Evolutionary conservation across 2,113 vertebrate species (phyloP).

Genomic region (Pluvianellus socialis): DNA sequence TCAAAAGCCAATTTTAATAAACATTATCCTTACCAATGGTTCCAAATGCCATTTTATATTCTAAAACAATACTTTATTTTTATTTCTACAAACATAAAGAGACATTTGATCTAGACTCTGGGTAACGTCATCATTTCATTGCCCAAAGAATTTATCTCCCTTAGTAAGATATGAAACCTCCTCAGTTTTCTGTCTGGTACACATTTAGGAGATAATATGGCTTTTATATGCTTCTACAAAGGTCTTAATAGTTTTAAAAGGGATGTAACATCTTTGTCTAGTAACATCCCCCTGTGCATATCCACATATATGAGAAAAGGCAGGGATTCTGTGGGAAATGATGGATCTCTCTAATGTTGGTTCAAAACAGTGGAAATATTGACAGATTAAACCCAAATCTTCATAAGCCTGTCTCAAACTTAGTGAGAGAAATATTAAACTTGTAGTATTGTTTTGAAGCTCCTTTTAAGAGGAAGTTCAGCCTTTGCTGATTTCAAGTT

Average conservation of each 20-base stretch:
- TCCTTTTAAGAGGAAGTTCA: not conserved
- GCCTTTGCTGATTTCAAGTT: not conserved
- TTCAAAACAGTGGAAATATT: not conserved
- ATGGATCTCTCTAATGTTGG: not conserved
- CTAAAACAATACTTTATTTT: not conserved
- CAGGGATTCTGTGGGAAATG: not conserved
- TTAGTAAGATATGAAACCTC: not conserved
- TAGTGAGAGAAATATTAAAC: not conserved
- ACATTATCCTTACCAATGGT: not conserved
- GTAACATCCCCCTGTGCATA: not conserved
- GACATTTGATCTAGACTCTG: not conserved
- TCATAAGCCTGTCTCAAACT: not conserved
- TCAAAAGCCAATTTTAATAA: not conserved
- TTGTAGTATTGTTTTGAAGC: not conserved
- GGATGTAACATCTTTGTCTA: not conserved
- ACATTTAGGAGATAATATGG: not conserved
- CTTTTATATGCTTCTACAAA: not conserved
- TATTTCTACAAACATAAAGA: not conserved
- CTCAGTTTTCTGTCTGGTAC: not conserved
- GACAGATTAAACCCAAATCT: not conserved
- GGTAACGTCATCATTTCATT: not conserved
- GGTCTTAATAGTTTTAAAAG: not conserved
- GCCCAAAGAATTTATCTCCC: not conserved
- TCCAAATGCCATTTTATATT: not conserved
- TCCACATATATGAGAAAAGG: not conserved